phyloP scores from a whole-genome alignment of 2,888 invertebrate species.

The Tenthredo livida region DNA sequence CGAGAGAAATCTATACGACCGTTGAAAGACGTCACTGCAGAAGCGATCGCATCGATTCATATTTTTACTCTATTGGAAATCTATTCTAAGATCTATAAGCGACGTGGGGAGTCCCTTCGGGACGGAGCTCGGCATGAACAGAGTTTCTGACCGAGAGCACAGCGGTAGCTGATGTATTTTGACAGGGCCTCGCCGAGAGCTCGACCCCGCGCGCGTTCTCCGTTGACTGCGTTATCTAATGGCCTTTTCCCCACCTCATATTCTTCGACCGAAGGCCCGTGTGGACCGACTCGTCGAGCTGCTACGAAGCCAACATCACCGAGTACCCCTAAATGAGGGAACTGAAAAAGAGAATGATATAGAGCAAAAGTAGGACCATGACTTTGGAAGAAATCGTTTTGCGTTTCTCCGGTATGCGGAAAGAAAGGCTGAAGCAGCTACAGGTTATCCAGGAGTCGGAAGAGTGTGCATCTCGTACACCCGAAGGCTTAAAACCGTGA shows the following conservation, averaged over 20 bases:
- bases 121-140: conserved; percentile 13
- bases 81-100: conserved; percentile 55
- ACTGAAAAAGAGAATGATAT: neutral
- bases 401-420: neutral
- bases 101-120: conserved; percentile 71
- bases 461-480: neutral
- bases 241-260: conserved; percentile 60
- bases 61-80: conserved; percentile 45
- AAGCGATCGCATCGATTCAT: conserved; percentile 40
- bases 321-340: neutral
- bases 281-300: neutral
- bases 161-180: conserved; percentile 77
- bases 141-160: conserved; percentile 75
- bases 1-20: conserved; percentile 34
- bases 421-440: neutral
- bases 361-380: neutral
- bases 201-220: conserved; percentile 55
- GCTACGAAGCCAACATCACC: neutral
- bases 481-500: neutral
- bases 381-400: neutral
- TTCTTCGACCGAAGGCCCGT: conserved; percentile 53
- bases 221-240: conserved; percentile 72
- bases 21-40: conserved; percentile 19
- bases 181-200: conserved; percentile 72
- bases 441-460: conserved; percentile 2